A percentile compares a stretch with the other conserved stretches of the same genome.
Conservation (phyloP, 2,888 invertebrate genomes). For the Oxyscelio sp. region DNA sequence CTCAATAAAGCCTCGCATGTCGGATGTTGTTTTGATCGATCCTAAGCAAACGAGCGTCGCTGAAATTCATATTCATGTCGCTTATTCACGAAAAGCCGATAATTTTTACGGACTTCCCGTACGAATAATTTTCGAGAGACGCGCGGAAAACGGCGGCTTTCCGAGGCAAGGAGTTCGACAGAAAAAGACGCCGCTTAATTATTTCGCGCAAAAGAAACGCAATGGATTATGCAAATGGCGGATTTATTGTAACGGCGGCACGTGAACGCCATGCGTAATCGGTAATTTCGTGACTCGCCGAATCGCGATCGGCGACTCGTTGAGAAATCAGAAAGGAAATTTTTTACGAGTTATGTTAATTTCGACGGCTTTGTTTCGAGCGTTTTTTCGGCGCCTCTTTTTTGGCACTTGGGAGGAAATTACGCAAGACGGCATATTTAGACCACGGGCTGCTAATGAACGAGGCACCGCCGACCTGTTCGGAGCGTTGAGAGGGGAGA, state of each 20-base stretch:
- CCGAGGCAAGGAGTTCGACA: too few relatives aligned
- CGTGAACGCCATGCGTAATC: not conserved
- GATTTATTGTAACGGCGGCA: constrained; percentile 22
- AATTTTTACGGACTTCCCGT: constrained; percentile 43
- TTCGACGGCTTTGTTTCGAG: not conserved
- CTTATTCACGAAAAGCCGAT: constrained; percentile 44
- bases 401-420: not conserved
- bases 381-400: too few relatives aligned
- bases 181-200: constrained; percentile 21
- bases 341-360: constrained; percentile 11
- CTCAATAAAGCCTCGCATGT: constrained; percentile 61
- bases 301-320: constrained; percentile 2
- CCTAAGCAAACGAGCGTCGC: constrained; percentile 58
- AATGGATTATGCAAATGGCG: constrained; percentile 35
- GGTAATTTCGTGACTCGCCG: constrained; percentile 9
- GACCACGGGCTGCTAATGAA: not conserved
- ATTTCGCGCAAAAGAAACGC: not conserved
- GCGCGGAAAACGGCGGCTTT: constrained; percentile 6
- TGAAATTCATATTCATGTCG: constrained; percentile 61
- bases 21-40: constrained; percentile 64
- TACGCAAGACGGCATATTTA: not conserved
- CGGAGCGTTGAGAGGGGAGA: too few relatives aligned
- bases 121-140: constrained; percentile 36
- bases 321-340: constrained; percentile 1
- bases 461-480: too few relatives aligned